phyloP scores from a whole-genome alignment of 2,113 vertebrate genomes.

The Cyanoderma ruficeps region DNA sequence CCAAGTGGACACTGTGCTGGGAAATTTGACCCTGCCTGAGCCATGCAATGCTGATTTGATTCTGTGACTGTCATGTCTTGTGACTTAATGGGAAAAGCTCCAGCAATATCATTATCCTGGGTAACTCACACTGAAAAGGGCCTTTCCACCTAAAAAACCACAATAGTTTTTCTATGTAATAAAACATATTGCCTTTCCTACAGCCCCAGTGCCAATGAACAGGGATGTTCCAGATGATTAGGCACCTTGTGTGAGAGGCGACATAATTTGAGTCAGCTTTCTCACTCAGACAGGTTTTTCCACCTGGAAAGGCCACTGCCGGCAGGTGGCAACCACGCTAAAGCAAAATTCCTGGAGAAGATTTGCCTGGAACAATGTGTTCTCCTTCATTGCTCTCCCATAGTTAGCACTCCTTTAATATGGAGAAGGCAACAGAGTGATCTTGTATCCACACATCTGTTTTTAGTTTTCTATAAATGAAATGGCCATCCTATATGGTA shows the following conservation, averaged over 20 bases:
- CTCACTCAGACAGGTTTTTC: background rate
- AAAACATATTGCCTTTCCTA: background rate
- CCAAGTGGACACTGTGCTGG: background rate
- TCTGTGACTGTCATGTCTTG: background rate
- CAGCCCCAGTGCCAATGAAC: fast-evolving
- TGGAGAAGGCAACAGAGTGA: background rate
- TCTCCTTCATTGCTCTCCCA: background rate
- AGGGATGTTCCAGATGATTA: background rate
- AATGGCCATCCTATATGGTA: fast-evolving
- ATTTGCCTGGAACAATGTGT: background rate
- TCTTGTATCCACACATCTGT: background rate
- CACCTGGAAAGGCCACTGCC: background rate
- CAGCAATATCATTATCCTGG: background rate
- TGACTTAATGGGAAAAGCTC: background rate
- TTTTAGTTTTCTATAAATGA: background rate
- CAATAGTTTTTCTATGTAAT: background rate
- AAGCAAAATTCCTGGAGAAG: background rate
- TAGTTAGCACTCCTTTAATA: background rate
- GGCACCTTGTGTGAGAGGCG: background rate
- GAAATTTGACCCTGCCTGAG: background rate
- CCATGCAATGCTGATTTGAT: background rate
- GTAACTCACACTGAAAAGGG: background rate
- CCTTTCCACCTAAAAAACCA: background rate
- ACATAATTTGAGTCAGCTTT: background rate
- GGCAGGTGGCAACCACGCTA: slow-evolving; percentile 27